Evolutionary conservation across 2,888 invertebrate species (phyloP).

Genomic region (Parnassius orleans): DNA sequence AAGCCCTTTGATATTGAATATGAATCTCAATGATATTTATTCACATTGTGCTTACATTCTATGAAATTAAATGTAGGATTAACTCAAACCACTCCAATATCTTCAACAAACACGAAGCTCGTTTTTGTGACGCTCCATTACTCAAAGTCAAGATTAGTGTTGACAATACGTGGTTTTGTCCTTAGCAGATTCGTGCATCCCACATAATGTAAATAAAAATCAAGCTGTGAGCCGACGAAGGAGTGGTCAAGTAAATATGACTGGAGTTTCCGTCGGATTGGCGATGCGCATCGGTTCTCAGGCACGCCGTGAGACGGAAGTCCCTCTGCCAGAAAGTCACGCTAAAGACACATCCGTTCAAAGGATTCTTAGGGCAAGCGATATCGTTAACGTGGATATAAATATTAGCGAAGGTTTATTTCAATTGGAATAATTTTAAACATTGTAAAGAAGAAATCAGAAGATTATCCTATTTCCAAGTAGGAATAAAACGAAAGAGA

Average conservation of each 20-base stretch:
- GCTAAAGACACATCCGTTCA: conserved; percentile 29
- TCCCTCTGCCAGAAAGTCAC: conserved; percentile 39
- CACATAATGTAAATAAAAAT: conserved; percentile 23
- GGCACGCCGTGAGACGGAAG: conserved; percentile 56
- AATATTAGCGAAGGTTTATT: too few relatives aligned
- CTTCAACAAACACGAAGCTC: conserved; percentile 7
- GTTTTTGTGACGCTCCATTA: conserved; percentile 29
- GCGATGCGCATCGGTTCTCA: conserved; percentile 46
- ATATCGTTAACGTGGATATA: neutral
- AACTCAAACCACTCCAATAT: conserved; percentile 20
- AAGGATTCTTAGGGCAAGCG: conserved; percentile 25
- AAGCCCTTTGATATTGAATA: neutral
- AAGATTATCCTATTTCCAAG: too few relatives aligned
- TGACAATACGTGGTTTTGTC: conserved; percentile 16
- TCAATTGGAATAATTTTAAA: too few relatives aligned
- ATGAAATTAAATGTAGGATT: neutral
- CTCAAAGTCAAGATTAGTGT: conserved; percentile 22
- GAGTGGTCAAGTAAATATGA: conserved; percentile 36
- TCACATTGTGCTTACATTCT: neutral
- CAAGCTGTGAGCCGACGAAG: conserved; percentile 27
- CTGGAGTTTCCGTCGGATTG: conserved; percentile 25
- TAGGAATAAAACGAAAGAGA: too few relatives aligned
- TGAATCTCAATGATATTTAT: neutral
- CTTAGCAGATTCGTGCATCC: conserved; percentile 10
- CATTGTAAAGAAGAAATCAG: too few relatives aligned